Evolutionary conservation across 2,888 invertebrate species (phyloP), one percentile per base, ranked within the genome.

Genomic region (Pimpla rufipes): DNA sequence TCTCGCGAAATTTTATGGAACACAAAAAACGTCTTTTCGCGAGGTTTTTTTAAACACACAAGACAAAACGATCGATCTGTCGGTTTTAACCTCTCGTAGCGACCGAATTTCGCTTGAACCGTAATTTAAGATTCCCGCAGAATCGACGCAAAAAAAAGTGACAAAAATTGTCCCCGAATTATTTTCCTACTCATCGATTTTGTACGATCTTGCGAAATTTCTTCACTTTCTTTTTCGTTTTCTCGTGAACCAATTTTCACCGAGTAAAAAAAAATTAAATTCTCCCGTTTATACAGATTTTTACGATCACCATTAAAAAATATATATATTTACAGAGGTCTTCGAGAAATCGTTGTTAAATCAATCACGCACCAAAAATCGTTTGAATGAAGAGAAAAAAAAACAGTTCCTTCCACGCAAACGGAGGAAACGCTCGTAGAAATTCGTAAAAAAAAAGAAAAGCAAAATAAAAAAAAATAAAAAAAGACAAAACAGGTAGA

Each of bases 331-430:
- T 21, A 1, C 18, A 2, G 7, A 18, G 18, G 18, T 18, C 0
- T 52, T 21, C 18, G 52, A 52, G 29, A 57, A n/a, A 57, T 29
- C n/a, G 29, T 57, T 57, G 11, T 57, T 57, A 23, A 57, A 57
- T 57, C 1, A 57, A 29, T 57, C 11, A 29, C 13, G 57, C 23
- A n/a, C 29, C 29, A 13, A 57, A 29, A 29, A 55, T 29, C 11
- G 21, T 21, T 18, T n/a, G n/a, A n/a, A n/a, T n/a, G n/a, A n/a
- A n/a, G 3, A 52, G 11, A 16, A 18, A 21, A 21, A 52, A 1
- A 18, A 55, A 11, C 7, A 47, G 5, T 47, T 47, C 16, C 6
- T 16, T n/a, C 8, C 5, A 16, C n/a, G n/a, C 6, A 16, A 47
- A 23, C 5, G 29, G 55, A 55, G 11, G 23, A 55, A 21, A 23